phyloP scores from a whole-genome alignment of 2,888 invertebrate genomes.

The Muschampia plurimacula region DNA sequence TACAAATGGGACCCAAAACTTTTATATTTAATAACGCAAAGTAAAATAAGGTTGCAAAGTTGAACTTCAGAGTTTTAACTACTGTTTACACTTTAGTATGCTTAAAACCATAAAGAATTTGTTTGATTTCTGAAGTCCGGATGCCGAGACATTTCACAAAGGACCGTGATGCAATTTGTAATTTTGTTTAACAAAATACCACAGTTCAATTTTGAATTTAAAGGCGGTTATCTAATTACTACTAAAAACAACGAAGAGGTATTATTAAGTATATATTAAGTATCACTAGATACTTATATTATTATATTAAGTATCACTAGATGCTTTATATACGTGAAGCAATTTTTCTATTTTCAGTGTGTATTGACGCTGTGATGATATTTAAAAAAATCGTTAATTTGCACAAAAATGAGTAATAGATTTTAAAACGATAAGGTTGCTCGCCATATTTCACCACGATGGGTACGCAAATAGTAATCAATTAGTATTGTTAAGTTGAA shows the following conservation, averaged over 20 bases:
- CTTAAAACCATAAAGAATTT: slow-evolving; percentile 25
- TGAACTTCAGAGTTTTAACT: slow-evolving; percentile 25
- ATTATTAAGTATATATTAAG: too few species aligned
- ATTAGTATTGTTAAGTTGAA: too few species aligned
- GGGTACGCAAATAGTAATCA: too few species aligned
- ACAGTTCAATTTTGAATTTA: background rate
- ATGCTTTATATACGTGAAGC: too few species aligned
- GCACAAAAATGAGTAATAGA: too few species aligned
- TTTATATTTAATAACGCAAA: slow-evolving; percentile 35
- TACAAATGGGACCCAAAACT: slow-evolving; percentile 24
- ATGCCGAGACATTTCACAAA: background rate
- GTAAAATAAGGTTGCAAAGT: slow-evolving; percentile 28
- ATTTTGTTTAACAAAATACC: background rate
- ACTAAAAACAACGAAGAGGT: background rate
- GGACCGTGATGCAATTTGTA: background rate
- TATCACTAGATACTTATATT: too few species aligned
- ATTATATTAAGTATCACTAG: too few species aligned
- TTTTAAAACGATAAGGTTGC: too few species aligned
- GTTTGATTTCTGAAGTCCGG: slow-evolving; percentile 16
- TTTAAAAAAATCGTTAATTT: too few species aligned
- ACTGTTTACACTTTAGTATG: slow-evolving; percentile 26
- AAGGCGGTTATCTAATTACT: background rate
- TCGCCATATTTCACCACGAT: too few species aligned
- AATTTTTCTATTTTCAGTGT: too few species aligned
- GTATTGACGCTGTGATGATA: too few species aligned